Conservation (phyloP, 2,888 invertebrate species). For the Tinea trinotella region DNA sequence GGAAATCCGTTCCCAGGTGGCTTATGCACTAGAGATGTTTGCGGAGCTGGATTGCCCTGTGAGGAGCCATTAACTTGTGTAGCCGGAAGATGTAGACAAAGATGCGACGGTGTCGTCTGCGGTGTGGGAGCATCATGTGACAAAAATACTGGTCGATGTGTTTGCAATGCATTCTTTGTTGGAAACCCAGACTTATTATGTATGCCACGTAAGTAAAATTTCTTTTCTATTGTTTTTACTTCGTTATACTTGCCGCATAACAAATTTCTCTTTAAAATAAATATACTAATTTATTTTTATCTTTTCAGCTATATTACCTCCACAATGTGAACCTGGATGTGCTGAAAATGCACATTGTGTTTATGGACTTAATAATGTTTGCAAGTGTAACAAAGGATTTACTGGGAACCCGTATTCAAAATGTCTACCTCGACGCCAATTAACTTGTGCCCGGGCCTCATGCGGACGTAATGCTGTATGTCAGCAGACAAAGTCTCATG, state of each 20-base stretch:
- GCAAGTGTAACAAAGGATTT: slow-evolving; percentile 87
- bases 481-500: slow-evolving; percentile 78
- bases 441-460: slow-evolving; percentile 78
- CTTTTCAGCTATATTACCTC: slow-evolving; percentile 80
- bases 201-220: slow-evolving; percentile 85
- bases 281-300: slow-evolving; percentile 22
- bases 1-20: slow-evolving; percentile 96
- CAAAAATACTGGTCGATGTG: slow-evolving; percentile 83
- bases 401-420: slow-evolving; percentile 90
- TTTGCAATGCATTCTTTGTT: slow-evolving; percentile 88
- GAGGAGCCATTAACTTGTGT: slow-evolving; percentile 86
- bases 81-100: slow-evolving; percentile 88
- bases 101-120: slow-evolving; percentile 89
- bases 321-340: slow-evolving; percentile 85
- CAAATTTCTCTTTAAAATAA: neutral
- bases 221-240: neutral
- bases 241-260: neutral
- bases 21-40: slow-evolving; percentile 84
- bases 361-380: slow-evolving; percentile 82
- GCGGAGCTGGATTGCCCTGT: slow-evolving; percentile 84
- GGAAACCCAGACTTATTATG: slow-evolving; percentile 92
- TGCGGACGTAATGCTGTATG: slow-evolving; percentile 89
- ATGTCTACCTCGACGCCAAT: slow-evolving; percentile 80
- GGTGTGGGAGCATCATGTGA: slow-evolving; percentile 92
- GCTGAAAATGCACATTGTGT: slow-evolving; percentile 90